A percentile compares a stretch with the other conserved stretches of the same genome.
phyloP scores from a whole-genome alignment of 2,797 vertebrate species.

The Anguilla megastoma region DNA sequence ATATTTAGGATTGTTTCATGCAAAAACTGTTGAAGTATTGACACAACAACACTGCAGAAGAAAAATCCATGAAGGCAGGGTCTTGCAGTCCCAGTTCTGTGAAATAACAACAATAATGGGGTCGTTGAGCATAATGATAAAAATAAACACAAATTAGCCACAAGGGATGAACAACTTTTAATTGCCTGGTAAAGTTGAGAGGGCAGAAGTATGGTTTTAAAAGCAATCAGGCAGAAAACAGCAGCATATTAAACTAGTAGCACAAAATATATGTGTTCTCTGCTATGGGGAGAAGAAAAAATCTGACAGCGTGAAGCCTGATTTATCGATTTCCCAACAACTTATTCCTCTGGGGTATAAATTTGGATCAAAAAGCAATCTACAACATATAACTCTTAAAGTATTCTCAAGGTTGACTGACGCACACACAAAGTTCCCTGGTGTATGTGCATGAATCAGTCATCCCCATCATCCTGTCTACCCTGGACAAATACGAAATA shows the following conservation, averaged over 20 bases:
- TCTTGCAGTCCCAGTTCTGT: neutral
- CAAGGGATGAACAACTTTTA: conserved; percentile 24
- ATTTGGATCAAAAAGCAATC: conserved; percentile 68
- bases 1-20: neutral
- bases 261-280: conserved; percentile 71
- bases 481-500: conserved; percentile 16
- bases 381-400: conserved; percentile 58
- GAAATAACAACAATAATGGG: conserved; percentile 10
- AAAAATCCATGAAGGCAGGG: neutral
- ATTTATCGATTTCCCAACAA: conserved; percentile 72
- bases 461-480: neutral
- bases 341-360: conserved; percentile 56
- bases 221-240: conserved; percentile 48
- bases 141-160: conserved; percentile 31
- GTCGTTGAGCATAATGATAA: conserved; percentile 16
- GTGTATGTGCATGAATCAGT: conserved; percentile 22
- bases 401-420: conserved; percentile 56
- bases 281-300: conserved; percentile 56
- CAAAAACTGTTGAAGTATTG: neutral
- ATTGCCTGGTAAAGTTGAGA: conserved; percentile 22
- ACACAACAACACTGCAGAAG: neutral
- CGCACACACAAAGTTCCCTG: neutral
- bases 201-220: conserved; percentile 23
- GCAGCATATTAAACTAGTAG: conserved; percentile 64
- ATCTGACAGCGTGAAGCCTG: conserved; percentile 66